phyloP scores from a whole-genome alignment of 1,140 invertebrate species.

The Teleogryllus occipitalis region DNA sequence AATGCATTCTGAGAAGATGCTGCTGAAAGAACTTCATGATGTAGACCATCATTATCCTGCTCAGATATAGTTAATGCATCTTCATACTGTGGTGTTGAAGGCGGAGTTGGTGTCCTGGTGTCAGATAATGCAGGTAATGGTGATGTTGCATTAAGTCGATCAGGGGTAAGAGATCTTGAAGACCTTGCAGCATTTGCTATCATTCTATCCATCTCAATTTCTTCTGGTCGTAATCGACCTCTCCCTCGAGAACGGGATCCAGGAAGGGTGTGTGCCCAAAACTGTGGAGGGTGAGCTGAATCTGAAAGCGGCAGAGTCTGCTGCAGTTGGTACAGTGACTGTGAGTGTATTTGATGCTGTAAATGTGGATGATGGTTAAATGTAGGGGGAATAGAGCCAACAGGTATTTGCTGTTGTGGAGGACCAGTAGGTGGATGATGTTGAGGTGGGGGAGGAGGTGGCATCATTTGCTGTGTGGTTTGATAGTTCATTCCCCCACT shows the following conservation, averaged over 20 bases:
- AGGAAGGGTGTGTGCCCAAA: constrained; percentile 44
- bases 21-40: too few species aligned
- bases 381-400: not conserved
- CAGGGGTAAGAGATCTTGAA: constrained; percentile 43
- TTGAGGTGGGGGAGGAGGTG: not conserved
- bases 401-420: not conserved
- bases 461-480: not conserved
- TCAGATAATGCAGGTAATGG: not conserved
- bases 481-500: constrained; percentile 15
- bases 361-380: constrained; percentile 6
- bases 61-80: not conserved
- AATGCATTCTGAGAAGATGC: too few species aligned
- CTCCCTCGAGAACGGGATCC: constrained; percentile 37
- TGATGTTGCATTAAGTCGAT: constrained; percentile 29
- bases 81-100: not conserved
- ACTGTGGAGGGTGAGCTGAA: constrained; percentile 26
- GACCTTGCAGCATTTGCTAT: constrained; percentile 23
- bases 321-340: not conserved
- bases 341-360: not conserved
- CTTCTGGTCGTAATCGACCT: constrained; percentile 41
- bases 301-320: not conserved
- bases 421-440: not conserved
- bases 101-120: not conserved
- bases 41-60: not conserved
- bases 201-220: constrained; percentile 31